Evolutionary conservation across 2,888 invertebrate genomes (phyloP), one percentile per base, ranked within the genome.

Genomic region (Apeira syringaria): DNA sequence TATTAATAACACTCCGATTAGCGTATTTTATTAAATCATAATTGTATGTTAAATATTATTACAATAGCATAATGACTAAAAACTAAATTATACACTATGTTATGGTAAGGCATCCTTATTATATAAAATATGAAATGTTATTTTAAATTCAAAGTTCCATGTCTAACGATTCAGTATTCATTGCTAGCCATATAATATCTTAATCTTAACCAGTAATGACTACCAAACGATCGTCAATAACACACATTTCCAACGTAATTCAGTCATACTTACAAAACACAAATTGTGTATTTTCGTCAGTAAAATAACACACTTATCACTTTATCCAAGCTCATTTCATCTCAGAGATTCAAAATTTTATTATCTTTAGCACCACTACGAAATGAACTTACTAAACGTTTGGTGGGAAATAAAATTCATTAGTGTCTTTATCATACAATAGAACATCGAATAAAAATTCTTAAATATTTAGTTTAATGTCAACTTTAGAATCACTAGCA

Each of bases 21-120:
- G 38, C 59, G 60, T 52, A 45, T 59, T 52, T 52, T 59, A 48
- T 65, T 74, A 66, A 69, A 75, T 75, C 65, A 59, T 68, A 64
- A 57, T 66, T 69, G 68, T 77, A n/a, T n/a, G 76, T 75, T 75
- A 78, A 77, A 75, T 71, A 77, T 70, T 56, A 70, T 71, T 69
- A 75, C 60, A 68, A 68, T 68, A 64, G 59, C n/a, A 36, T 37
- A 37, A 62, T 57, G 56, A 65, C 68, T 65, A 72, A 61, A 48
- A 53, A 50, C 64, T 70, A 59, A 59, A 47, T 45, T 51, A 61
- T 72, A 72, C 53, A 57, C 70, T 78, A 78, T 45, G 53, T 59
- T 76, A 73, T 78, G 82, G 80, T 82, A 81, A 80, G 76, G 72
- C 68, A 59, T 70, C 53, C 61, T 71, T 61, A 63, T 56, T 52